A percentile compares a stretch with the other conserved stretches of the same genome.
Conservation (phyloP, 2,113 vertebrate genomes). For the Psephotus haematonotus region DNA sequence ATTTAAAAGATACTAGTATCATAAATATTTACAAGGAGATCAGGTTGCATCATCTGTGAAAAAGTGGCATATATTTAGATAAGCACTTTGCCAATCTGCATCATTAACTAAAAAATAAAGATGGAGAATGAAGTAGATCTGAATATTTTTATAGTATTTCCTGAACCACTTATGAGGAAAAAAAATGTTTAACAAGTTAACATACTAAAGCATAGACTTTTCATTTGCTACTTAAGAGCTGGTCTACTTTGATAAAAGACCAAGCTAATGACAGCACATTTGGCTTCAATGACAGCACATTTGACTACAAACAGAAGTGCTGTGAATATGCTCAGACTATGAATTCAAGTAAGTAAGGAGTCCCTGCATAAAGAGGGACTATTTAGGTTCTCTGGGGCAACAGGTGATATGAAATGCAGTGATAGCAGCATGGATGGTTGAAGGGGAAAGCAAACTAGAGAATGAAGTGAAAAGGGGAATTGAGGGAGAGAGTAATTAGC, state of each 20-base stretch:
- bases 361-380: neutral
- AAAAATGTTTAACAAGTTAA: neutral
- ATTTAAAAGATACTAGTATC: slow-evolving; percentile 1
- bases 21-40: neutral
- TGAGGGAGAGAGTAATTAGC: neutral
- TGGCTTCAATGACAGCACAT: neutral
- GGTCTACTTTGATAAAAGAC: neutral
- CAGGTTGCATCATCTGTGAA: neutral
- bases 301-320: neutral
- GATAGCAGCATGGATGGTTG: neutral
- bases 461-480: neutral
- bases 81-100: neutral
- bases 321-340: neutral
- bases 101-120: neutral
- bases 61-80: neutral
- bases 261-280: neutral
- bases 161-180: neutral
- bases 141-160: neutral
- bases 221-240: neutral
- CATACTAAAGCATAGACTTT: neutral
- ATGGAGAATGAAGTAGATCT: neutral
- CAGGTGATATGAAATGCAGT: neutral
- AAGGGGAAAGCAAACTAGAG: neutral
- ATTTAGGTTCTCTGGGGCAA: neutral
- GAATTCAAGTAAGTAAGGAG: neutral